Base-by-base conservation (phyloP, 2,797 vertebrate genomes). In the Manis pentadactyla region DNA sequence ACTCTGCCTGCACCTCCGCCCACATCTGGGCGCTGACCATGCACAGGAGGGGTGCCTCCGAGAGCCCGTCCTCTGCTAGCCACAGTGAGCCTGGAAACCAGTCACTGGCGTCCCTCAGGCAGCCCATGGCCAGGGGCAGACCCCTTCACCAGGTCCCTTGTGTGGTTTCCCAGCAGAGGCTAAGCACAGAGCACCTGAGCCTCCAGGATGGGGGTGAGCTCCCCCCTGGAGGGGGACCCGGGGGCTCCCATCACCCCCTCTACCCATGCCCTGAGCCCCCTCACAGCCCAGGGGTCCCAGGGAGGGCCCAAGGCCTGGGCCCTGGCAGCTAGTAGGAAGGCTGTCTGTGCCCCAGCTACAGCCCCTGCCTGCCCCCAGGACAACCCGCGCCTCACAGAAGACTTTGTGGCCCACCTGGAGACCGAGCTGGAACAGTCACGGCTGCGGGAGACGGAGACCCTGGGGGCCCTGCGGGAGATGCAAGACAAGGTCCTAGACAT, bases 401-500 rank as follows among this genome's bases (percentile, higher is more conserved):
- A 99, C 97, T 99, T 99, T 64, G 99, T 99, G 68, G 98, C 55
- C 95, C 99, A 98, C 55, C 98, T 99, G 95, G 99, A 99, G 98
- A 99, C 99, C 0, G 98, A 99, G 98, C 98, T 99, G 98, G 99
- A 99, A 92, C 99, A 99, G 98, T 99, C 99, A 0, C 98, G 98
- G 53, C 98, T 99, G 78, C 99, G 98, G 9, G 99, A 99, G 98
- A 98, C 99, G 0, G 99, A 99, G 94, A 99, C 99, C 3, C 98
- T 99, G 5, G 98, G 99, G 1, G 99, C 99, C 1, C 98, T 99
- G 69, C 99, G 99, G 95, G 99, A 99, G 98, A 99, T 99, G 99
- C 99, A 99, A 92, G 99, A 99, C 97, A 99, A 99, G 96, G 99
- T 99, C 90, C 98, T 99, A 0, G 99, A 99, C 97, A 98, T 99